A percentile compares a stretch with the other conserved stretches of the same genome.
Conservation (phyloP, 2,113 vertebrate genomes). For the Phaetusa simplex region DNA sequence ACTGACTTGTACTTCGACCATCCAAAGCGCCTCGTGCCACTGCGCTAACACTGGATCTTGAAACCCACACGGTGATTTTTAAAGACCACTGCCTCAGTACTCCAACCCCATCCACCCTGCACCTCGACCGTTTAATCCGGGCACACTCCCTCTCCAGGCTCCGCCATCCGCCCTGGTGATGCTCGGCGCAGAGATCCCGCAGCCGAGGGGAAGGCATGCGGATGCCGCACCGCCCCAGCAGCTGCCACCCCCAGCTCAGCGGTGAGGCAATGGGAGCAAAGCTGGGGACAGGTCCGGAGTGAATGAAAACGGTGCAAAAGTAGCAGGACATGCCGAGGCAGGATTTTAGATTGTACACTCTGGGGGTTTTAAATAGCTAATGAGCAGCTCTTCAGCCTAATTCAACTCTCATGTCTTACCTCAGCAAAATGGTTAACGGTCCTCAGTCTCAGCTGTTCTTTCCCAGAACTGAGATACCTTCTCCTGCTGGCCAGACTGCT, state of each 20-base stretch:
- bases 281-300: neutral
- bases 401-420: neutral
- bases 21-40: neutral
- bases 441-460: neutral
- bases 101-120: neutral
- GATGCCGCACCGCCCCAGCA: neutral
- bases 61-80: neutral
- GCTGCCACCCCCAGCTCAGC: neutral
- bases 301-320: neutral
- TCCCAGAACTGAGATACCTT: neutral
- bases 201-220: accelerated
- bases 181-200: accelerated
- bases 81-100: neutral
- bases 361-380: neutral
- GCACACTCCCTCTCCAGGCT: neutral
- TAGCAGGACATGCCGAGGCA: accelerated
- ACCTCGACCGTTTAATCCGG: neutral
- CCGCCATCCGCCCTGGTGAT: neutral
- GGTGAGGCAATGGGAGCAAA: neutral
- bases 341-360: neutral
- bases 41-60: neutral
- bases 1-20: neutral
- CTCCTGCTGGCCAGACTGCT: neutral
- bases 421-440: neutral
- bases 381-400: neutral